phyloP scores from a whole-genome alignment of 1,140 invertebrate genomes.

The Drosophila navojoa region DNA sequence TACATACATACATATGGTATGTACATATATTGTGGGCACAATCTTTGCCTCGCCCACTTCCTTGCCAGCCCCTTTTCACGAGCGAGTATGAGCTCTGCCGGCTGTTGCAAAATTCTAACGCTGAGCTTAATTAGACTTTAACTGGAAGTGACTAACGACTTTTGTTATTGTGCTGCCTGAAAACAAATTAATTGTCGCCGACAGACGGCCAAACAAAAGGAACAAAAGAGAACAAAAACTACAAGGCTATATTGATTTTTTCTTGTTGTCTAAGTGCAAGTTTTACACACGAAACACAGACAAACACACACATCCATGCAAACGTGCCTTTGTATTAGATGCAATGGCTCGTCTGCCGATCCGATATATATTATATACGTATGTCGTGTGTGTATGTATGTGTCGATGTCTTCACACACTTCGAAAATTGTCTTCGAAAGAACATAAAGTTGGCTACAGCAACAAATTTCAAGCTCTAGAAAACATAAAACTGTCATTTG shows the following conservation, averaged over 20 bases:
- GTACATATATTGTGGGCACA: background rate
- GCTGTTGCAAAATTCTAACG: conserved; percentile 72
- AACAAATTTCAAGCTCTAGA: conserved; percentile 66
- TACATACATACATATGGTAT: background rate
- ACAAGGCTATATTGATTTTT: conserved; percentile 73
- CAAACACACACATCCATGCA: background rate
- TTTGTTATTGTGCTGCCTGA: conserved; percentile 53
- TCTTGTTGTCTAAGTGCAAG: conserved; percentile 31
- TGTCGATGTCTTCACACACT: conserved; percentile 4
- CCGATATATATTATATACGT: background rate
- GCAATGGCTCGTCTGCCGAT: background rate
- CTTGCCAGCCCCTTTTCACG: background rate
- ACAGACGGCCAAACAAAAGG: conserved; percentile 51
- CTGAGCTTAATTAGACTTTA: conserved; percentile 76
- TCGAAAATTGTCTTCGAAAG: conserved; percentile 28
- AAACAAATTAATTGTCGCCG: conserved; percentile 73
- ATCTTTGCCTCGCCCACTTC: conserved; percentile 7
- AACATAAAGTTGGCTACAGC: conserved; percentile 26
- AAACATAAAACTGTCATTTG: conserved; percentile 55
- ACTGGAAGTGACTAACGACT: conserved; percentile 79
- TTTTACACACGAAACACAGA: conserved; percentile 4
- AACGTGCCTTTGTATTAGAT: background rate
- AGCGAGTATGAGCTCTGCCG: conserved; percentile 7
- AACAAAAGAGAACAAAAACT: conserved; percentile 33
- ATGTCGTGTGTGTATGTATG: background rate